phyloP scores from a whole-genome alignment of 2,797 vertebrate species.

The Oreortyx pictus region DNA sequence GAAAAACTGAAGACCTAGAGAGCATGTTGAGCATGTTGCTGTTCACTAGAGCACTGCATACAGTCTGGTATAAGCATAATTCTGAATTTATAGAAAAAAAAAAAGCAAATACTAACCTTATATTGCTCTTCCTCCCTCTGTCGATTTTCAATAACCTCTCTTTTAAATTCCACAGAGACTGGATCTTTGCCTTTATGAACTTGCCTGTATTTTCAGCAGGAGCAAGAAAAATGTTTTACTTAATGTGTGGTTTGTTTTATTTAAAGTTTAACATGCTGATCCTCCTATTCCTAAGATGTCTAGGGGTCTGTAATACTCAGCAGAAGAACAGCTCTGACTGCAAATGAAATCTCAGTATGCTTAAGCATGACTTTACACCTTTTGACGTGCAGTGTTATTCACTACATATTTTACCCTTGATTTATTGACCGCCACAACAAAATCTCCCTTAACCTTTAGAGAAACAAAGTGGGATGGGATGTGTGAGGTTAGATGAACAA shows the following conservation, averaged over 20 bases:
- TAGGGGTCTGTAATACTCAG: background rate
- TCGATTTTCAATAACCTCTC: constrained; percentile 80
- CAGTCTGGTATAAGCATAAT: background rate
- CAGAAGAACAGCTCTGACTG: background rate
- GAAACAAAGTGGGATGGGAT: background rate
- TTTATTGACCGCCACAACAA: background rate
- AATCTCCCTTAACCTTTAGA: background rate
- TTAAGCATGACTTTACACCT: background rate
- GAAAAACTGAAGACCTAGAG: background rate
- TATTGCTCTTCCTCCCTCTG: constrained; percentile 76
- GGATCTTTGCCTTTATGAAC: constrained; percentile 84
- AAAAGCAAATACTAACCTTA: constrained; percentile 78
- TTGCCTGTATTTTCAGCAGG: constrained; percentile 80
- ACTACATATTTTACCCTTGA: background rate
- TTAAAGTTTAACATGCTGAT: background rate
- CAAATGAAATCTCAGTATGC: background rate
- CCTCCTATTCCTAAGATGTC: background rate
- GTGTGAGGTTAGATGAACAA: background rate
- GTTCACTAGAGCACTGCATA: background rate
- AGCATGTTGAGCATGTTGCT: background rate
- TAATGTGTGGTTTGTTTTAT: background rate
- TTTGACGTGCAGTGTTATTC: background rate
- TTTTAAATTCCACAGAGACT: constrained; percentile 75
- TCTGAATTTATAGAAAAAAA: background rate
- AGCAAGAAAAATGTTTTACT: constrained; percentile 24